Percentiles rank a stretch among this genome's conserved stretches.
phyloP scores from a whole-genome alignment of 2,113 vertebrate species.

The human (Homo sapiens) region DNA sequence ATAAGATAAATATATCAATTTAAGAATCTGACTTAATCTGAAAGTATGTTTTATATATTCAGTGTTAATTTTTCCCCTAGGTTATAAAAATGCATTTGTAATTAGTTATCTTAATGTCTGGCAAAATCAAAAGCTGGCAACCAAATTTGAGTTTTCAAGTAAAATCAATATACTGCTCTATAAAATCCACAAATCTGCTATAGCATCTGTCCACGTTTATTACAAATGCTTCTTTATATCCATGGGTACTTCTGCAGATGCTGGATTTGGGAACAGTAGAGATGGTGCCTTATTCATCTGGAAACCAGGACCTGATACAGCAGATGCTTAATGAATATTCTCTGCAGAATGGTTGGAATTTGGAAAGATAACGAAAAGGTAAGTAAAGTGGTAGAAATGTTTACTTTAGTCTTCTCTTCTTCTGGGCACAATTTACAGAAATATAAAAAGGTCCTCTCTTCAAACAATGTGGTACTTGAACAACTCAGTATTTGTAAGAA shows the following conservation, averaged over 20 bases:
- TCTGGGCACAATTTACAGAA: not conserved
- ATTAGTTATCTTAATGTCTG: not conserved
- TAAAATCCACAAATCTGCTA: not conserved
- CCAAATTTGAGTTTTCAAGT: not conserved
- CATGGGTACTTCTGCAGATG: not conserved
- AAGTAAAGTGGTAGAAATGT: not conserved
- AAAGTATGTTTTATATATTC: not conserved
- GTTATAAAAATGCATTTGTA: not conserved
- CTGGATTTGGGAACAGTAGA: not conserved
- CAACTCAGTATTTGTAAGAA: not conserved
- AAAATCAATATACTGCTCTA: not conserved
- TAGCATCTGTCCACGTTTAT: not conserved
- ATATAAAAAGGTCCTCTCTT: not conserved
- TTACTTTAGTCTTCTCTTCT: conserved; percentile 42
- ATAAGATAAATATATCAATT: not conserved
- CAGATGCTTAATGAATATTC: not conserved
- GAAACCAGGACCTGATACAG: too few relatives aligned
- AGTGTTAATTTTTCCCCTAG: not conserved
- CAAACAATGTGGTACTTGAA: not conserved
- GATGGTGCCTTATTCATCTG: not conserved
- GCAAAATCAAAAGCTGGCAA: not conserved
- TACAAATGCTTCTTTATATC: not conserved
- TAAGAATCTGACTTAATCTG: not conserved
- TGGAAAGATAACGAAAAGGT: not conserved
- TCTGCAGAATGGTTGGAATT: not conserved